phyloP scores from a whole-genome alignment of 2,888 invertebrate species.

The Platyscelio sp. region DNA sequence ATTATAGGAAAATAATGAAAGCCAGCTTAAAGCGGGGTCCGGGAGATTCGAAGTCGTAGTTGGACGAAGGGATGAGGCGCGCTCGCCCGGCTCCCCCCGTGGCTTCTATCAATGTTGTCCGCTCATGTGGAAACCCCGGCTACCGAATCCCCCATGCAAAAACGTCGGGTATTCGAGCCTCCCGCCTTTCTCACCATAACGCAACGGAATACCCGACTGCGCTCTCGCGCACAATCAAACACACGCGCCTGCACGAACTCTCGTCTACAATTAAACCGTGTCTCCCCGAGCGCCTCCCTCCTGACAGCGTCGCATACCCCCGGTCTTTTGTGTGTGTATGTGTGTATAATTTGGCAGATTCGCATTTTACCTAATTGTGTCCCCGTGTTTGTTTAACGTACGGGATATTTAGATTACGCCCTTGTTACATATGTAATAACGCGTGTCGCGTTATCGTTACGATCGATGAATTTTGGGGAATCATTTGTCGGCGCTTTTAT shows the following conservation, averaged over 20 bases:
- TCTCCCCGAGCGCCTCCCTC: too few relatives aligned
- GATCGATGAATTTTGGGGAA: not conserved
- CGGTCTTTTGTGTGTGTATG: constrained; percentile 68
- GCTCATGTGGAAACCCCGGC: constrained; percentile 84
- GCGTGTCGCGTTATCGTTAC: constrained; percentile 43
- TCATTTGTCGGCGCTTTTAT: too few relatives aligned
- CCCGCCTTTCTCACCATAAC: constrained; percentile 84
- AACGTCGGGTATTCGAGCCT: constrained; percentile 80
- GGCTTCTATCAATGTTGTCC: constrained; percentile 84
- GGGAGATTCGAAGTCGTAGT: constrained; percentile 80
- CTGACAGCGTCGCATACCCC: too few relatives aligned
- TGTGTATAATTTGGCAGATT: constrained; percentile 80
- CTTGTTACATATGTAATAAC: constrained; percentile 73
- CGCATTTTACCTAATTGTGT: constrained; percentile 84
- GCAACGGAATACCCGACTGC: constrained; percentile 68
- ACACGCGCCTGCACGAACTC: constrained; percentile 60
- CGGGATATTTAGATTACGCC: constrained; percentile 81
- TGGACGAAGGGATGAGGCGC: constrained; percentile 82
- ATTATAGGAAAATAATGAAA: constrained; percentile 85
- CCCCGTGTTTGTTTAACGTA: constrained; percentile 81
- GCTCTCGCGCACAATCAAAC: constrained; percentile 71
- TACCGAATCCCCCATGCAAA: constrained; percentile 82
- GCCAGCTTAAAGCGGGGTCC: constrained; percentile 80
- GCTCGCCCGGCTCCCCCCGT: constrained; percentile 77
- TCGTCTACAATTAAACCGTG: constrained; percentile 60